phyloP scores from a whole-genome alignment of 2,888 invertebrate genomes.

The Sceliomorpha sp. region DNA sequence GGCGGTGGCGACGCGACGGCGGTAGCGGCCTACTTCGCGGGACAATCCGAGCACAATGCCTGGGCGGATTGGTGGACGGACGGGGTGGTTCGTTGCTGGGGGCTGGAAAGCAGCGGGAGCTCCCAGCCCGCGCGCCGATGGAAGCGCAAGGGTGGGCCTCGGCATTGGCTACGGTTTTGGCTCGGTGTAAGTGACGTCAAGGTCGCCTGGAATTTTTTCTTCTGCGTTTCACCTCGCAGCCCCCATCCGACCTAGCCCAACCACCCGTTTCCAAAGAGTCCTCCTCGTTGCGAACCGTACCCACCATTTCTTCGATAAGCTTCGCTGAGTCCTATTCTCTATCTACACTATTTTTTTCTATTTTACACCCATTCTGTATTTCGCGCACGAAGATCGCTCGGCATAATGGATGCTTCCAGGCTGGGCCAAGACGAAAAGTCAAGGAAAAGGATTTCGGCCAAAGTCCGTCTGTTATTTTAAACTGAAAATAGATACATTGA shows the following conservation, averaged over 20 bases:
- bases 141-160: constrained; percentile 36
- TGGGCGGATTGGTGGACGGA: constrained; percentile 13
- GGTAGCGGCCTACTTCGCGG: constrained; percentile 69
- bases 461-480: too few species aligned
- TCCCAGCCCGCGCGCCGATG: constrained; percentile 13
- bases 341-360: too few species aligned
- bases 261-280: background rate
- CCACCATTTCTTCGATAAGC: constrained; percentile 4
- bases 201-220: constrained; percentile 38
- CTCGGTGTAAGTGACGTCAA: constrained; percentile 53
- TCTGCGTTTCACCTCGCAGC: background rate
- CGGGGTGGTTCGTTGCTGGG: constrained; percentile 47
- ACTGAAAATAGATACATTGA: too few species aligned
- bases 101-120: constrained; percentile 39
- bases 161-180: constrained; percentile 35
- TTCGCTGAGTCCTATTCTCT: too few species aligned
- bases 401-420: too few species aligned
- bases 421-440: too few species aligned
- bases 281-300: constrained; percentile 11
- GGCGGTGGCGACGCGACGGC: constrained; percentile 5
- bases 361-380: too few species aligned
- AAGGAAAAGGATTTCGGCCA: too few species aligned
- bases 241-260: too few species aligned
- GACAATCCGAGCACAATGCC: constrained; percentile 67
- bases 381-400: too few species aligned